These are phyloP conservation scores for Lasiommata megera DNA, from an alignment of 2,888 invertebrate species.

Conservation along the genomic window DNA sequence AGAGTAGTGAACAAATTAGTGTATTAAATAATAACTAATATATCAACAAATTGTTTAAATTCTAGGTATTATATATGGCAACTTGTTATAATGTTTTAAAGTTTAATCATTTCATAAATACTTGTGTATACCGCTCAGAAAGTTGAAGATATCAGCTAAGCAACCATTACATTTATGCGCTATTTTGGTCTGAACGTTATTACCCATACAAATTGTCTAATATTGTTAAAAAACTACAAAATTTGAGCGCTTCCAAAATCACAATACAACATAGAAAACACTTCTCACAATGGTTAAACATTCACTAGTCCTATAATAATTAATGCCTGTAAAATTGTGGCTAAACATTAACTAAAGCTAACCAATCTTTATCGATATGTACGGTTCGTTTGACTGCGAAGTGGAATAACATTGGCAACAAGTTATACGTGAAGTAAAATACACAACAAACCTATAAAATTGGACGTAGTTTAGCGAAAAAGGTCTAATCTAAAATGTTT, in stretches of 20 bases:
- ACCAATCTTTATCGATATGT: slow-evolving; percentile 63
- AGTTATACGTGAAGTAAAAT: too few species aligned
- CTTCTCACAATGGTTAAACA: slow-evolving; percentile 27
- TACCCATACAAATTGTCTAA: slow-evolving; percentile 32
- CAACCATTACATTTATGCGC: slow-evolving; percentile 22
- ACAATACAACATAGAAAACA: slow-evolving; percentile 38
- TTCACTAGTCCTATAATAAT: slow-evolving; percentile 29
- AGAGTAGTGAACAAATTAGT: slow-evolving; percentile 46
- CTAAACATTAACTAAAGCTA: slow-evolving; percentile 46
- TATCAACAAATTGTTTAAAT: slow-evolving; percentile 41
- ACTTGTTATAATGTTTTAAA: slow-evolving; percentile 27
- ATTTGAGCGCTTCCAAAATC: slow-evolving; percentile 57
- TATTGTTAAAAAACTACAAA: slow-evolving; percentile 55
- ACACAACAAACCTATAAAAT: too few species aligned
- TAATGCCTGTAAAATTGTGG: slow-evolving; percentile 29
- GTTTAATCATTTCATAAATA: slow-evolving; percentile 15
- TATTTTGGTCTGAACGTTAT: slow-evolving; percentile 52
- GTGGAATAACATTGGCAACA: slow-evolving; percentile 19
- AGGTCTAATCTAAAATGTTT: too few species aligned
- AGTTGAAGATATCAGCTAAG: slow-evolving; percentile 13
- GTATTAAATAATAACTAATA: slow-evolving; percentile 37
- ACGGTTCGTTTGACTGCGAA: slow-evolving; percentile 46
- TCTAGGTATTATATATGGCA: slow-evolving; percentile 36
- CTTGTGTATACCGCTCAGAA: slow-evolving; percentile 17
- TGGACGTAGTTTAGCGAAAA: too few species aligned